phyloP scores from a whole-genome alignment of 2,797 vertebrate genomes.

The Chelon labrosus region DNA sequence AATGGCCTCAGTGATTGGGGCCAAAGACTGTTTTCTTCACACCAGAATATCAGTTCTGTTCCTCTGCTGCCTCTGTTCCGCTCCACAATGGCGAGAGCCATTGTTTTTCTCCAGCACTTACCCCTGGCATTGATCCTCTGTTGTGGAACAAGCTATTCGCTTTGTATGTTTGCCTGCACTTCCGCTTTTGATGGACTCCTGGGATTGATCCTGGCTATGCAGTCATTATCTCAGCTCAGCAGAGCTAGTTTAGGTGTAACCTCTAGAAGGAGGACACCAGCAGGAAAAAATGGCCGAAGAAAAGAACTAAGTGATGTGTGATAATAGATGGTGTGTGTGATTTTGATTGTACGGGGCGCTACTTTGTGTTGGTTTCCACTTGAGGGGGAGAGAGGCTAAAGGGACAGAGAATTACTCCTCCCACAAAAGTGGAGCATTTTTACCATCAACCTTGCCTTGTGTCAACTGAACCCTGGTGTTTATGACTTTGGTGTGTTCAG shows the following conservation, averaged over 20 bases:
- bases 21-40: slow-evolving; percentile 43
- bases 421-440: background rate
- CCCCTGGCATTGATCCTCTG: slow-evolving; percentile 71
- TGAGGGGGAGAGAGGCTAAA: background rate
- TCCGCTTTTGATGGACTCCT: slow-evolving; percentile 72
- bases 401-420: background rate
- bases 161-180: slow-evolving; percentile 73
- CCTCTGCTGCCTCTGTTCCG: slow-evolving; percentile 33
- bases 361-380: slow-evolving; percentile 6
- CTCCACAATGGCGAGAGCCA: slow-evolving; percentile 51
- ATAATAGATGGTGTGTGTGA: slow-evolving; percentile 32
- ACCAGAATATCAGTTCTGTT: slow-evolving; percentile 27
- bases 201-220: slow-evolving; percentile 73
- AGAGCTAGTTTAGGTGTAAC: slow-evolving; percentile 67
- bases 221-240: slow-evolving; percentile 77
- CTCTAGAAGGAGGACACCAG: slow-evolving; percentile 56
- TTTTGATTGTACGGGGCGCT: slow-evolving; percentile 28
- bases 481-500: slow-evolving; percentile 1
- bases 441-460: too few relatives aligned
- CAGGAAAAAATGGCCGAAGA: slow-evolving; percentile 50
- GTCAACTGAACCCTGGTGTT: too few relatives aligned
- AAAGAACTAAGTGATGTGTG: slow-evolving; percentile 45
- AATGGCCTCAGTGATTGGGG: slow-evolving; percentile 37
- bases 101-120: slow-evolving; percentile 70
- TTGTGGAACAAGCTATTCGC: slow-evolving; percentile 66